Base-by-base conservation (phyloP, 2,888 invertebrate species). In the Sycophila texana region DNA sequence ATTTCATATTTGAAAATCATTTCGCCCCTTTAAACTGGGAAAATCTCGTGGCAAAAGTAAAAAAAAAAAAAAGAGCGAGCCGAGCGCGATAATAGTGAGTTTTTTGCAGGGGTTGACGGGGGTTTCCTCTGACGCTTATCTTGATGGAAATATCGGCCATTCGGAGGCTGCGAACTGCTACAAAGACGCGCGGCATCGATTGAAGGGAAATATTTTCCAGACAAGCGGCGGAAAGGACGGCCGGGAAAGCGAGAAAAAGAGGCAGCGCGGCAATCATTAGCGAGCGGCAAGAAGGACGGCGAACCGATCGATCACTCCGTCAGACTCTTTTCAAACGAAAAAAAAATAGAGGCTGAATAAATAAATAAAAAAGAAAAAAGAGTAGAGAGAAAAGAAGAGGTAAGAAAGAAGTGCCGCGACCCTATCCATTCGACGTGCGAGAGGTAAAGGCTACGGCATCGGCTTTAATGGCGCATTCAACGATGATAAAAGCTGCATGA, bases 201-300 rank as follows among this genome's bases (percentile, higher is more conserved):
- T 53, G 74, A 74, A 51, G 71, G 39, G 66, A 78, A 74, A 63
- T 63, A 74, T 74, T 79, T 79, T 66, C 22, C 65, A 70, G 58
- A 58, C 66, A 49, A 39, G 16, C 53, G 60, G 16, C 53, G 47
- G 47, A 60, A 58, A 10, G n/a, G 53, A 60, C 63, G 30, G 39
- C 39, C 47, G 39, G 39, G 26, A 47, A 70, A 47, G 22, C 22
- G 30, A 47, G 65, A 60, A 53, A 63, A 73, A 60, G 49, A 47
- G 18, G 63, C 47, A 74, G 22, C 74, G 13, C 39, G 70, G 14
- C 20, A 51, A 79, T 79, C 74, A 74, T 79, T 79, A 74, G 63
- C 70, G 63, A 57, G 39, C 49, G 14, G 39, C 67, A 65, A 53
- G 74, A 30, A 63, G 66, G 60, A 72, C 66, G 63, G 58, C 39